Evolutionary conservation across 1,140 invertebrate genomes (phyloP).

Genomic region (Elysia chlorotica): DNA sequence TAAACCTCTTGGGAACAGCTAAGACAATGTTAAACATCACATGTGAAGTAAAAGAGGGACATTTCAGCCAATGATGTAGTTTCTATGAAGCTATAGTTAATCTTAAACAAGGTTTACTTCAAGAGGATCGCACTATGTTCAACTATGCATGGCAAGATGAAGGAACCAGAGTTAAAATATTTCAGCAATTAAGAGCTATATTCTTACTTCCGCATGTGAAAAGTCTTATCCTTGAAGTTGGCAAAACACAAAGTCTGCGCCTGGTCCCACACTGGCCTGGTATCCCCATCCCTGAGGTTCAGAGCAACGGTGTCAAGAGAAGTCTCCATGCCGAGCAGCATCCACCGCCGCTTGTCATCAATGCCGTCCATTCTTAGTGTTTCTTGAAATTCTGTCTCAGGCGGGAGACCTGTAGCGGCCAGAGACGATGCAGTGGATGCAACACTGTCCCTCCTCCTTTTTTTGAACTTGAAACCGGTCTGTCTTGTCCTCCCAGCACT

Average conservation of each 20-base stretch:
- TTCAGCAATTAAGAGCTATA: too few species aligned
- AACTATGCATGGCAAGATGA: too few species aligned
- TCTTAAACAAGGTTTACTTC: too few species aligned
- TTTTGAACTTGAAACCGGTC: conserved; percentile 11
- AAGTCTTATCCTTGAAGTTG: conserved; percentile 1
- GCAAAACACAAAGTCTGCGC: conserved; percentile 11
- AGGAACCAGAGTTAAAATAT: too few species aligned
- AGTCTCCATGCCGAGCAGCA: conserved; percentile 2
- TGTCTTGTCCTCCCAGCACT: neutral
- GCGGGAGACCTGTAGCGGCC: too few species aligned
- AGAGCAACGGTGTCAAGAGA: neutral
- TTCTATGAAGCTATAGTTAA: too few species aligned
- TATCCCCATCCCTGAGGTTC: neutral
- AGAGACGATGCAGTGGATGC: neutral
- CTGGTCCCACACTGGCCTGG: neutral
- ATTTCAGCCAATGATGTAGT: too few species aligned
- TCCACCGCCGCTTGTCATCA: conserved; percentile 6
- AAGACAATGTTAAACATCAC: too few species aligned
- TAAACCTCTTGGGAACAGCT: too few species aligned
- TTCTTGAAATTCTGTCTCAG: too few species aligned
- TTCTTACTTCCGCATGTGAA: conserved; percentile 6
- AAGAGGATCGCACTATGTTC: too few species aligned
- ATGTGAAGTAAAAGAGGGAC: too few species aligned
- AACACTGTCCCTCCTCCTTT: conserved; percentile 3
- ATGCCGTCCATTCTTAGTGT: conserved; percentile 8